phyloP scores from a whole-genome alignment of 2,113 vertebrate genomes.

The Colaptes auratus region DNA sequence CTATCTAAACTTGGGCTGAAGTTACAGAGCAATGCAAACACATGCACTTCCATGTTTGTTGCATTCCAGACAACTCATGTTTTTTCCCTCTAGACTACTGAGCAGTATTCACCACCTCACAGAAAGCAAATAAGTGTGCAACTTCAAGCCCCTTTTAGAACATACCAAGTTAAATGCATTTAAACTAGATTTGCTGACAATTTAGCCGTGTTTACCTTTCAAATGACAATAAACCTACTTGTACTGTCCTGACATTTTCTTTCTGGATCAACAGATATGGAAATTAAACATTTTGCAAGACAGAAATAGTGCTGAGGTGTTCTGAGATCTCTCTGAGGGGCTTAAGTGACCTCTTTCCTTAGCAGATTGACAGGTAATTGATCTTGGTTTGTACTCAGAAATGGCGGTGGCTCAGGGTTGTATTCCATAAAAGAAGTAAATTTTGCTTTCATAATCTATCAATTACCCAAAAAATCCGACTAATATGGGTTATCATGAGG shows the following conservation, averaged over 20 bases:
- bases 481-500: neutral
- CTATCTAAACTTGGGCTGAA: neutral
- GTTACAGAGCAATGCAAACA: neutral
- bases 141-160: neutral
- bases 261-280: neutral
- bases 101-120: neutral
- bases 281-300: neutral
- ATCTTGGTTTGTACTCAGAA: neutral
- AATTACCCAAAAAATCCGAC: neutral
- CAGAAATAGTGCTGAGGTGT: neutral
- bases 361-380: neutral
- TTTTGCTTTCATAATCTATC: neutral
- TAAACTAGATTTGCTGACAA: neutral
- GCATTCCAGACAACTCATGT: neutral
- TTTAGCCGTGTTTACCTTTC: neutral
- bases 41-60: neutral
- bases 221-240: neutral
- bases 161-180: neutral
- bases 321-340: neutral
- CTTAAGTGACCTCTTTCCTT: neutral
- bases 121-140: neutral
- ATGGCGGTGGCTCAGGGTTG: neutral
- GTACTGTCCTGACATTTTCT: neutral
- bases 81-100: neutral
- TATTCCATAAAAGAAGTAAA: neutral